Conservation (phyloP, 2,113 vertebrate species). For the Aegithalos caudatus region DNA sequence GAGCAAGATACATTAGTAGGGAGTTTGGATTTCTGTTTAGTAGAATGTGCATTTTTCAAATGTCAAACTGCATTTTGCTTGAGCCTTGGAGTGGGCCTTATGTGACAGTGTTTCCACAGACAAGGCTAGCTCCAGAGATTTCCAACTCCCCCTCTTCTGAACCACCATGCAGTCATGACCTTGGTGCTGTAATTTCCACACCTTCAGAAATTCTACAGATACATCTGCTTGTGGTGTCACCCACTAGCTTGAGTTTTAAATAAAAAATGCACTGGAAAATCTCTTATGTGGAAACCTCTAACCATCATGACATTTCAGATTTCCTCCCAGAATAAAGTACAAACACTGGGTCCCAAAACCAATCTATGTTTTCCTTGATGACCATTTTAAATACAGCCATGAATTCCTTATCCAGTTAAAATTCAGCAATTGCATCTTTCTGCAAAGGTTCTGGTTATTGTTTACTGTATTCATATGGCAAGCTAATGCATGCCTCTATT, state of each 20-base stretch:
- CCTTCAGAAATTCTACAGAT: neutral
- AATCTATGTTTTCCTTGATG: neutral
- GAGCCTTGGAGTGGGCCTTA: neutral
- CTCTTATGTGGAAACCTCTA: neutral
- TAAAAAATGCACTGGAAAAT: neutral
- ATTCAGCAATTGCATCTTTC: neutral
- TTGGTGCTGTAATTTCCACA: neutral
- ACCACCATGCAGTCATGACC: neutral
- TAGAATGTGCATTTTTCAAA: neutral
- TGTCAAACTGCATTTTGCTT: neutral
- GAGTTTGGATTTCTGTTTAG: neutral
- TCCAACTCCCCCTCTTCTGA: neutral
- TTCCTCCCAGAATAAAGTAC: neutral
- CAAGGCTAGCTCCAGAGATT: neutral
- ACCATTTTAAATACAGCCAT: neutral
- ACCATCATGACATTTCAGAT: neutral
- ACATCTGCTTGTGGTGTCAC: neutral
- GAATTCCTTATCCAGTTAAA: neutral
- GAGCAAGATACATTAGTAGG: neutral
- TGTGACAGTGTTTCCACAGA: neutral
- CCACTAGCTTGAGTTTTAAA: neutral
- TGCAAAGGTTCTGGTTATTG: neutral
- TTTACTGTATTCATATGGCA: neutral
- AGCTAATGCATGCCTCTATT: neutral
- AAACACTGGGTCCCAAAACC: neutral